Conservation (phyloP, 2,888 invertebrate genomes). For the Caenorhabditis uteleia region DNA sequence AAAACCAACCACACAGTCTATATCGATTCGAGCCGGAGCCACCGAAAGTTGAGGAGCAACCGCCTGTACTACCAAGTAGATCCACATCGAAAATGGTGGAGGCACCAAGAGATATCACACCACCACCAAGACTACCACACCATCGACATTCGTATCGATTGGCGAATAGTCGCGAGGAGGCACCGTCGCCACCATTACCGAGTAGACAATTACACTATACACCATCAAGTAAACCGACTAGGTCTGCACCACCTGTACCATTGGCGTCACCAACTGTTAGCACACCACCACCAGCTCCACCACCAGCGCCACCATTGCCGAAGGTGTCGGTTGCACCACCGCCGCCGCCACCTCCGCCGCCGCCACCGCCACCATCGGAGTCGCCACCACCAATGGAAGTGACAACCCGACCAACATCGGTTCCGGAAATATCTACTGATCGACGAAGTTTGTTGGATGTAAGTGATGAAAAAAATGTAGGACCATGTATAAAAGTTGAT, state of each 20-base stretch:
- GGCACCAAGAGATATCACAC: neutral
- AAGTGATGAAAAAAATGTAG: too few relatives aligned
- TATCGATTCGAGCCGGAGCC: neutral
- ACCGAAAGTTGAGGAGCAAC: neutral
- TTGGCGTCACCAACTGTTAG: neutral
- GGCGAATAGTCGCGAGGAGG: neutral
- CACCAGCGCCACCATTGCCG: neutral
- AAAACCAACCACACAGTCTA: neutral
- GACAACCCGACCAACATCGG: neutral
- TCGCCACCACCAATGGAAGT: neutral
- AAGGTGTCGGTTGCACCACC: neutral
- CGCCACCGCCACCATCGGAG: neutral
- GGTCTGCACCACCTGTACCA: neutral
- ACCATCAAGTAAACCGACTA: neutral
- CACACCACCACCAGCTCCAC: neutral
- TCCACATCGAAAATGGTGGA: too few relatives aligned
- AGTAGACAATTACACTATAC: too few relatives aligned
- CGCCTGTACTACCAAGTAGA: neutral
- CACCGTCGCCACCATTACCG: neutral
- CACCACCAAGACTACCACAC: neutral
- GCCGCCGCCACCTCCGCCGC: neutral
- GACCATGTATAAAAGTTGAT: too few relatives aligned
- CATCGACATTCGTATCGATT: conserved; percentile 1
- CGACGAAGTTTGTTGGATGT: neutral
- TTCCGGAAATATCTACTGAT: neutral